Base-by-base conservation (phyloP, 2,113 vertebrate genomes). In the Connochaetes taurinus region DNA sequence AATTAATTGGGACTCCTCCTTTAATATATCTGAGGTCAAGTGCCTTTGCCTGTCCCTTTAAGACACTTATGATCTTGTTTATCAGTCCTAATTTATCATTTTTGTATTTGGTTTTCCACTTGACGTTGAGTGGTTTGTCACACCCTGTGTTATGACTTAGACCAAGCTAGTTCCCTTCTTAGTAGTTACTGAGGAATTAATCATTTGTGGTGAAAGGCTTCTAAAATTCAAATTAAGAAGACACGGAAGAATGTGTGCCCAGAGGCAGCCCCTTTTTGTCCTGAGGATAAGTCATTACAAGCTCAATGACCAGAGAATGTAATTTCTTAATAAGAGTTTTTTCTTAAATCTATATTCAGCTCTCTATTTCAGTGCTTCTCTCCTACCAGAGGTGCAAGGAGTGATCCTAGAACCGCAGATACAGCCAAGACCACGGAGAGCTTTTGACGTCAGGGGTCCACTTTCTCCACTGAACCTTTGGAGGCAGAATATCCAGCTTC, bases 281-380 rank as follows among this genome's bases (percentile, higher is more conserved):
- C 93, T 94, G 94, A 98, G 97, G 97, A 95, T 98, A 97, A 98
- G 96, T 97, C 98, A 97, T 98, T 98, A 94, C 97, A 97, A 96
- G 97, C 97, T 98, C 98, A 97, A 97, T 98, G 98, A 98, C 87
- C 91, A 96, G 97, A 98, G 94, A 97, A 96, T 98, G 98, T 98
- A 95, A 98, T 97, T 98, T 98, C 96, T 98, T 98, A 97, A 96
- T 98, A 97, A 98, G 98, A 98, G 85, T 97, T 98, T 98, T 98
- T 97, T 98, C 97, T 97, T 97, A 98, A 98, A 98, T 97, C 98
- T 98, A 98, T 98, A 98, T 98, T 98, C 98, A 98, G 98, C 98
- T 98, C 98, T 98, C 98, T 98, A 98, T 98, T 98, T 97, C 98
- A 98, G 98, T 98, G 98, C 97, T 98, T 98, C 97, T 98, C 98